These are phyloP conservation scores for Seira sanloemensis DNA, from an alignment of 2,888 invertebrate genomes.

Conservation along the genomic window DNA sequence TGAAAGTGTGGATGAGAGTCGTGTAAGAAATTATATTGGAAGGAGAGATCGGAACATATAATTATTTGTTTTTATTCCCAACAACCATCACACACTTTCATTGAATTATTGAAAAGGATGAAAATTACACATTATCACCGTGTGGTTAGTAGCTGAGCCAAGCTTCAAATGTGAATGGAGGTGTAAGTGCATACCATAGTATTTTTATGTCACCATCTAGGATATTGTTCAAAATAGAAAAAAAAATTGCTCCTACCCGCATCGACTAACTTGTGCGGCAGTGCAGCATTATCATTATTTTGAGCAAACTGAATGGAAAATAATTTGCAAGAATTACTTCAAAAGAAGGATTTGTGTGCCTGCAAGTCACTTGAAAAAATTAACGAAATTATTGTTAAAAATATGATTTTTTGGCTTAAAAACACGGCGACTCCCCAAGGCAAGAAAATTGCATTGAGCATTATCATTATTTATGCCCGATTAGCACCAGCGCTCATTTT, in stretches of 20 bases:
- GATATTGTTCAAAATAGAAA: neutral
- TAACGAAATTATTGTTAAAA: too few species aligned
- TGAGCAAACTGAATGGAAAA: too few species aligned
- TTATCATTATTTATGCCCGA: neutral
- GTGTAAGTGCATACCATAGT: neutral
- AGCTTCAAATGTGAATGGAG: neutral
- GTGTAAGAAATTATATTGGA: neutral
- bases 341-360: neutral
- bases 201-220: neutral
- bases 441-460: neutral
- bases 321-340: too few species aligned
- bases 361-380: neutral
- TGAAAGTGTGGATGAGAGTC: neutral
- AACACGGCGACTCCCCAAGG: too few species aligned
- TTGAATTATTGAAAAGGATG: neutral
- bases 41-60: neutral
- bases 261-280: too few species aligned
- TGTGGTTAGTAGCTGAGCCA: neutral
- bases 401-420: too few species aligned
- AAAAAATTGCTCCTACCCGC: too few species aligned
- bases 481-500: too few species aligned
- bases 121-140: constrained; percentile 1
- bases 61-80: constrained; percentile 6
- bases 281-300: too few species aligned
- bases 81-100: neutral